Conservation (phyloP, 2,113 vertebrate species). For the Hyperopisus bebe region DNA sequence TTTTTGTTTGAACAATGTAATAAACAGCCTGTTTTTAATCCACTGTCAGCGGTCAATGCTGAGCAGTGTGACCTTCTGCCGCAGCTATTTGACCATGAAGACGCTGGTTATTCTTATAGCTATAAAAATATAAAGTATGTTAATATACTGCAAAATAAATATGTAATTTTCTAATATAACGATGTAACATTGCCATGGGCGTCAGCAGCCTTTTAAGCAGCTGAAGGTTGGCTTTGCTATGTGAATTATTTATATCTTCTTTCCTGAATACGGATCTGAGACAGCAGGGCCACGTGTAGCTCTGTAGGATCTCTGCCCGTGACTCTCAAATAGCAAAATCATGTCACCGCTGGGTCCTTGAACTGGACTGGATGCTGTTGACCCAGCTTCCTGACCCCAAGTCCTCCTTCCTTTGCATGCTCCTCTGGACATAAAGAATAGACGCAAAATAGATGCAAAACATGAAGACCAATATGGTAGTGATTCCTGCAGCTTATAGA, state of each 20-base stretch:
- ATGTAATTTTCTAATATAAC: neutral
- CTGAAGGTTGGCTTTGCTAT: neutral
- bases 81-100: neutral
- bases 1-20: neutral
- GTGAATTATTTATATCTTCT: neutral
- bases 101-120: neutral
- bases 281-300: neutral
- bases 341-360: neutral
- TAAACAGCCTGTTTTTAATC: neutral
- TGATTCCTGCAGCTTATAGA: neutral
- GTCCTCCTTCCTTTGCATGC: neutral
- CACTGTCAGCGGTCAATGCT: neutral
- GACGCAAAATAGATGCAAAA: neutral
- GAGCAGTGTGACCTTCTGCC: neutral
- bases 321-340: neutral
- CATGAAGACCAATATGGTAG: neutral
- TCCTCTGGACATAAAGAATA: neutral
- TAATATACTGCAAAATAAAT: neutral
- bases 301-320: neutral
- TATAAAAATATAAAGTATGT: neutral
- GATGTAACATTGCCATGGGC: neutral
- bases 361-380: neutral
- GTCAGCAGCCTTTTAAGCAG: neutral
- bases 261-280: neutral
- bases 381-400: neutral